Percentiles rank a stretch among this genome's conserved stretches.
Conservation (phyloP, 2,797 vertebrate species). For the Brachyalestes nurse region DNA sequence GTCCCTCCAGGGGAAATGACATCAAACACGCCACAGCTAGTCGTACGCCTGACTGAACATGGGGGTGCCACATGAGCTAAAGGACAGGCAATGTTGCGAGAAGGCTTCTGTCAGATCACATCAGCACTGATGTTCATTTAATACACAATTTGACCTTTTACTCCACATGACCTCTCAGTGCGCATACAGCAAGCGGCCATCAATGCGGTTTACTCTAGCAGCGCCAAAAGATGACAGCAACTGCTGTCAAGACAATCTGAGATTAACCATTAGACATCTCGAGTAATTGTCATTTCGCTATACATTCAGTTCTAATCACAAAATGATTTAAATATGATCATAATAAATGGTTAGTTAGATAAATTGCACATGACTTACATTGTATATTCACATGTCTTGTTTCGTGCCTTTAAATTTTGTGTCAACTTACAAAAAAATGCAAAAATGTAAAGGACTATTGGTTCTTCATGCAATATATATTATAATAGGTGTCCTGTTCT, state of each 20-base stretch:
- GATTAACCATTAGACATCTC: not conserved
- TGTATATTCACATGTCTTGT: too few species aligned
- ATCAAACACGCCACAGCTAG: conserved; percentile 3
- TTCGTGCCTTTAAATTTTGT: too few species aligned
- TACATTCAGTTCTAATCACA: not conserved
- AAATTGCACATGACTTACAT: too few species aligned
- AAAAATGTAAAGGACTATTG: too few species aligned
- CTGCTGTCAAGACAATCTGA: not conserved
- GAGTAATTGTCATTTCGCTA: not conserved
- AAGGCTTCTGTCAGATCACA: conserved; percentile 33
- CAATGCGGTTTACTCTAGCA: conserved; percentile 4
- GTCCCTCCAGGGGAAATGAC: not conserved
- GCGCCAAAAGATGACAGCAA: conserved; percentile 8
- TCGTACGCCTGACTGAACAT: conserved; percentile 2
- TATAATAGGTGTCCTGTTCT: too few species aligned
- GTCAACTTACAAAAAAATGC: too few species aligned
- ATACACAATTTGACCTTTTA: conserved; percentile 35
- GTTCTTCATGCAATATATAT: too few species aligned
- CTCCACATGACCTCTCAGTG: not conserved
- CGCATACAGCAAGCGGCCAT: not conserved
- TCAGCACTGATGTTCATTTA: conserved; percentile 10
- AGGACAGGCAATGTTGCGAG: conserved; percentile 11
- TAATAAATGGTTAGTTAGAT: too few species aligned
- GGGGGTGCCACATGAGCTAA: not conserved
- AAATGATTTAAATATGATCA: too few species aligned